phyloP scores from a whole-genome alignment of 2,113 vertebrate species.

The Seriola rivoliana region DNA sequence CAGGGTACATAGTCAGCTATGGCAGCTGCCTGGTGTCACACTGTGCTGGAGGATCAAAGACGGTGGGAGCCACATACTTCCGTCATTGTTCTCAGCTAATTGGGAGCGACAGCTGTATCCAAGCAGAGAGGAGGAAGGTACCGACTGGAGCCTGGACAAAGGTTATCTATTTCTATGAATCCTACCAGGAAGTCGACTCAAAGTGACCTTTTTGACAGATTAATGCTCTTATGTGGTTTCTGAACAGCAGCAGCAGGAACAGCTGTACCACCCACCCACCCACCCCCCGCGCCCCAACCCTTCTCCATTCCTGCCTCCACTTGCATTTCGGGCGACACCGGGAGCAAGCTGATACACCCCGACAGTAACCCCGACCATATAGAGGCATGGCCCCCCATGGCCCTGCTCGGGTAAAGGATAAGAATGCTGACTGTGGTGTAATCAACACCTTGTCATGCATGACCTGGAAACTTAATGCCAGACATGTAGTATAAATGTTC shows the following conservation, averaged over 20 bases:
- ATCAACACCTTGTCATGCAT: constrained; percentile 54
- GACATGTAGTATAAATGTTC: neutral
- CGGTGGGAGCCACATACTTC: constrained; percentile 10
- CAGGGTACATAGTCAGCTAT: neutral
- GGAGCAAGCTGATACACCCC: constrained; percentile 75
- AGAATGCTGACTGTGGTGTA: constrained; percentile 79
- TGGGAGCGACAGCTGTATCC: constrained; percentile 65
- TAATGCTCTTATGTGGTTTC: constrained; percentile 57
- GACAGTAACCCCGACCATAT: constrained; percentile 69
- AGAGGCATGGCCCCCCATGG: constrained; percentile 55
- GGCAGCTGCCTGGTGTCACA: constrained; percentile 7
- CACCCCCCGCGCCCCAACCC: neutral
- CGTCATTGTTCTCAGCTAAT: constrained; percentile 48
- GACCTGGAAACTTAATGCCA: neutral
- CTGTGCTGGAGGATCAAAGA: constrained; percentile 34
- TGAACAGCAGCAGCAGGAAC: constrained; percentile 39
- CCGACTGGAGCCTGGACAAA: constrained; percentile 22
- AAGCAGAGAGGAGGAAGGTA: constrained; percentile 16
- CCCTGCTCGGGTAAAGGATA: constrained; percentile 38
- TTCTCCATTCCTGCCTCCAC: constrained; percentile 40
- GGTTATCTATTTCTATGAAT: constrained; percentile 59
- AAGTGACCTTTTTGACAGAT: constrained; percentile 74
- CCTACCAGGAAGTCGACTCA: constrained; percentile 46
- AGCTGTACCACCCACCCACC: constrained; percentile 61
- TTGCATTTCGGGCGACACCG: constrained; percentile 33